Base-by-base conservation (phyloP, 2,797 vertebrate species). In the Acanthis flammea region DNA sequence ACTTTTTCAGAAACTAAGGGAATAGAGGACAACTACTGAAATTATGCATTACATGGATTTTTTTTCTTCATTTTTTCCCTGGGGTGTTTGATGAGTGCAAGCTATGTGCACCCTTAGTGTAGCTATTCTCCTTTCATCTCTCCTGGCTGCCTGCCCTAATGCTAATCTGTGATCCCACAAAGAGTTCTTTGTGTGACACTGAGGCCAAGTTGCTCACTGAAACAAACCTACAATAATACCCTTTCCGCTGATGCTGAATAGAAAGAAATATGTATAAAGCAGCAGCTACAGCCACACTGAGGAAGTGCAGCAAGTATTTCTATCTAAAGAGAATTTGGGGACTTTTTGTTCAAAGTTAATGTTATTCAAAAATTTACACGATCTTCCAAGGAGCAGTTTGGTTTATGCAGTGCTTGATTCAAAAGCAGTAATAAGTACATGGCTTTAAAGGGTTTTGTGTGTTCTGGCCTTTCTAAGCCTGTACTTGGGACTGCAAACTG, bases 161-260 rank as follows among this genome's bases (percentile, higher is more conserved):
- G 95, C 94, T 93, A 94, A 95, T 95, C 81, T 91, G 71, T 91
- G 90, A 96, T 85, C 86, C 81, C 81, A 95, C 93, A 97, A 95
- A 96, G 94, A 87, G 67, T 74, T 79, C 94, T 97, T 95, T 96
- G 86, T 96, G 77, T 82, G 83, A 51, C 53, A 30, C 67, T 57
- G 67, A 71, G 84, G 75, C 93, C 63, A 37, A 90, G 71, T 50
- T 90, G 80, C 84, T 92, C 71, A 54, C 63, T 87, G 93, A 95
- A 94, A 90, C 86, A 92, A 95, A 74, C 74, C 71, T 93, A 86
- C 80, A 92, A 92, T 92, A 95, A 90, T 88, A 79, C 90, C 80
- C 93, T 95, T 95, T 95, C 88, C 63, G 82, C 86, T 45, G 48
- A 71, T 74, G 22, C 77, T 82, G 74, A 93, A 85, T 93, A 74